These are phyloP conservation scores for Lithodes maja DNA, from an alignment of 2,888 invertebrate species.

Conservation along the genomic window DNA sequence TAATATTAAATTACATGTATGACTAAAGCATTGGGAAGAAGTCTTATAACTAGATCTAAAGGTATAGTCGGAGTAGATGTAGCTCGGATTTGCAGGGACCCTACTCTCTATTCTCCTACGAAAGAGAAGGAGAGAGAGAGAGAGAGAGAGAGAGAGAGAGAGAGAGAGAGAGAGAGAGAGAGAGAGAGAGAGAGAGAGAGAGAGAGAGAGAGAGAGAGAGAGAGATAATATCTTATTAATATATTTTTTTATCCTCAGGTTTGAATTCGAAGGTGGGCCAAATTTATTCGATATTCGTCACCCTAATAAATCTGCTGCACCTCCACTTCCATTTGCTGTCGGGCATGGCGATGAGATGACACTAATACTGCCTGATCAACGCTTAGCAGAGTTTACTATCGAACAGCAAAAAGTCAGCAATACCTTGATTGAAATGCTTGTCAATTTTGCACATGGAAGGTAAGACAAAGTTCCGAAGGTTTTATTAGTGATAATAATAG, in stretches of 20 bases:
- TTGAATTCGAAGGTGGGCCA: conserved; percentile 61
- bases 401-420: conserved; percentile 41
- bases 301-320: conserved; percentile 35
- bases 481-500: too few species aligned
- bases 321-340: conserved; percentile 51
- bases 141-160: conserved; percentile 18
- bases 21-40: too few species aligned
- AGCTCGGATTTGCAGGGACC: too few species aligned
- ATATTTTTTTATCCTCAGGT: background rate
- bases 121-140: too few species aligned
- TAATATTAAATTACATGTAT: too few species aligned
- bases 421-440: conserved; percentile 43
- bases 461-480: conserved; percentile 22
- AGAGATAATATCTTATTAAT: too few species aligned
- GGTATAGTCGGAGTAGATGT: too few species aligned
- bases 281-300: conserved; percentile 50
- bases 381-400: background rate
- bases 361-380: conserved; percentile 47
- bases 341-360: conserved; percentile 64
- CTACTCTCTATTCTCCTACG: too few species aligned
- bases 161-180: conserved; percentile 20
- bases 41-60: too few species aligned
- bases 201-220: too few species aligned
- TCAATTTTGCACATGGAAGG: conserved; percentile 60
- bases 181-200: conserved; percentile 7